A percentile compares a stretch with the other conserved stretches of the same genome.
Evolutionary conservation across 2,113 vertebrate species (phyloP).

Genomic region (Megaceryle torquata): DNA sequence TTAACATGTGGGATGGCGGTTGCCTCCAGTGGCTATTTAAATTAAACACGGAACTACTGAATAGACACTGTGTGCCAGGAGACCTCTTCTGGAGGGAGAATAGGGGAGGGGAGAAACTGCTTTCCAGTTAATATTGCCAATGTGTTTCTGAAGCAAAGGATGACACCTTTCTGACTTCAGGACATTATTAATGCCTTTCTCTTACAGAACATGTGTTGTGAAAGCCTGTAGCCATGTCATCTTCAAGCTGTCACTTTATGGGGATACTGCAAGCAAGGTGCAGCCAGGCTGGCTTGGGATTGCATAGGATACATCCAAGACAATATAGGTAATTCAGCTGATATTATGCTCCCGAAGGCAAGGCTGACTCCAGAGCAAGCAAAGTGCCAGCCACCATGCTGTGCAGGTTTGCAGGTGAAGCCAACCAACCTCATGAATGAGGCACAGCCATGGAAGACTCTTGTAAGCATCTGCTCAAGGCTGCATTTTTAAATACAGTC

Average conservation of each 20-base stretch:
- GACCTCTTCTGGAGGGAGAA: background rate
- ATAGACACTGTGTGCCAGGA: background rate
- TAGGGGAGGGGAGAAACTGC: background rate
- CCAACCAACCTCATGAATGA: background rate
- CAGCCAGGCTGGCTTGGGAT: background rate
- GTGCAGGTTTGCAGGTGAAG: background rate
- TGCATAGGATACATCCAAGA: background rate
- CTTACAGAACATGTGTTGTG: slow-evolving; percentile 24
- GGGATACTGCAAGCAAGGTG: background rate
- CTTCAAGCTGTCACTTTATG: background rate
- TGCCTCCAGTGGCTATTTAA: slow-evolving; percentile 31
- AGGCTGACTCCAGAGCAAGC: background rate
- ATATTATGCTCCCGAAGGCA: background rate
- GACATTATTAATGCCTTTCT: slow-evolving; percentile 10
- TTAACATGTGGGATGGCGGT: background rate
- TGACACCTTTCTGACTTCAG: slow-evolving; percentile 9
- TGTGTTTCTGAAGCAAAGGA: slow-evolving; percentile 19
- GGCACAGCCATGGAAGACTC: background rate
- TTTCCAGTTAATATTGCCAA: background rate
- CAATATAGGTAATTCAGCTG: background rate
- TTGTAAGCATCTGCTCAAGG: background rate
- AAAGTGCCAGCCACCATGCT: background rate
- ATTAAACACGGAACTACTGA: background rate
- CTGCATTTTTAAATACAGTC: background rate
- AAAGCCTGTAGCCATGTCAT: background rate